Percentiles rank a stretch among this genome's conserved stretches.
Evolutionary conservation across 1,140 invertebrate species (phyloP).

Genomic region (Drosophila willistoni): DNA sequence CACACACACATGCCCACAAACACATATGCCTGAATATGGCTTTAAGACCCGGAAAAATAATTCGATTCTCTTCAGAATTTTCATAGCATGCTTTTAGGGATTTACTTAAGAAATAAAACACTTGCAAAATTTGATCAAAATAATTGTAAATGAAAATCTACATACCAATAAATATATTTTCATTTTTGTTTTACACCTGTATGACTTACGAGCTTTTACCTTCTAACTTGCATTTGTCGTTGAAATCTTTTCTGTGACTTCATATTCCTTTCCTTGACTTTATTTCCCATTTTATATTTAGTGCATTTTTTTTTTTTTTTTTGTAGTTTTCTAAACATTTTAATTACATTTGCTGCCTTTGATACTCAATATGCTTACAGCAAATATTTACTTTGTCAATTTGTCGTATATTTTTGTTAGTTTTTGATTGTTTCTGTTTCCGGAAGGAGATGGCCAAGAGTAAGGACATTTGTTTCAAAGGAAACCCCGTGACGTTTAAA

Average conservation of each 20-base stretch:
- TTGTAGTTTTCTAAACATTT: not conserved
- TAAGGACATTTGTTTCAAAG: no score
- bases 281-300: not conserved
- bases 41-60: conserved; percentile 14
- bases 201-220: not conserved
- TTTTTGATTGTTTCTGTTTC: not conserved
- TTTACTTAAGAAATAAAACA: conserved; percentile 8
- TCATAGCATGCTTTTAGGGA: conserved; percentile 3
- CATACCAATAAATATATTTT: not conserved
- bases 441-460: no score
- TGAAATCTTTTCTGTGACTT: not conserved
- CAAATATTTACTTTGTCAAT: not conserved
- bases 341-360: not conserved
- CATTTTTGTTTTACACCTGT: not conserved
- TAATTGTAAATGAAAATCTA: not conserved
- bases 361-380: not conserved
- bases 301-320: not conserved
- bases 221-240: not conserved
- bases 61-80: conserved; percentile 2
- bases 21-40: conserved; percentile 13
- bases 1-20: conserved; percentile 2
- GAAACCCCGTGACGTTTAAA: no score
- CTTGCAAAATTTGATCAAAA: conserved; percentile 12
- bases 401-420: not conserved
- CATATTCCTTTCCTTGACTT: not conserved